A percentile compares a stretch with the other conserved stretches of the same genome.
phyloP scores from a whole-genome alignment of 2,888 invertebrate species.

The Lochmaea crataegi region DNA sequence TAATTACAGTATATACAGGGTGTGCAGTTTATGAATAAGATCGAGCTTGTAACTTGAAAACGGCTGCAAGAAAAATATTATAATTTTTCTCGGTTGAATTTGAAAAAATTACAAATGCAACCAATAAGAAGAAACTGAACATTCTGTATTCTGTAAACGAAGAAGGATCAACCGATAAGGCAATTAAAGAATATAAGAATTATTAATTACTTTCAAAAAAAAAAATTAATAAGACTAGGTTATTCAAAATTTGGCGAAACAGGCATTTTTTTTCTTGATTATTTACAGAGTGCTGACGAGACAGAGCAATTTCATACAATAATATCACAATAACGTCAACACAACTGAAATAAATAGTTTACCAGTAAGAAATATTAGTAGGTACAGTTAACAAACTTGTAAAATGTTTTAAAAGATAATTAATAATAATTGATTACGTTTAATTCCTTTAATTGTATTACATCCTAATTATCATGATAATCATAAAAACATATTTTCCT shows the following conservation, averaged over 20 bases:
- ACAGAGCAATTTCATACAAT: conserved; percentile 15
- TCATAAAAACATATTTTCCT: too few relatives aligned
- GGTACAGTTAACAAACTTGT: not conserved
- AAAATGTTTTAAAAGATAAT: not conserved
- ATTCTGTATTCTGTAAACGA: conserved; percentile 40
- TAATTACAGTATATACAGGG: conserved; percentile 9
- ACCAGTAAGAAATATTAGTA: not conserved
- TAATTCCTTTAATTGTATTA: too few relatives aligned
- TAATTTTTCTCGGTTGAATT: not conserved
- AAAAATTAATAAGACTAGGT: conserved; percentile 37
- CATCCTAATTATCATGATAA: too few relatives aligned
- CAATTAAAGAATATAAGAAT: conserved; percentile 34
- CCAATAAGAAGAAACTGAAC: conserved; percentile 27
- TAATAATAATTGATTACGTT: too few relatives aligned
- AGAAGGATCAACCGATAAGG: conserved; percentile 31
- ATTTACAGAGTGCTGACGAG: conserved; percentile 15
- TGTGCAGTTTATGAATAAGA: conserved; percentile 13
- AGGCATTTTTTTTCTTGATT: conserved; percentile 1
- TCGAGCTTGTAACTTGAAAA: not conserved
- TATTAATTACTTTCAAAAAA: conserved; percentile 39
- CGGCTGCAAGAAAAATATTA: not conserved
- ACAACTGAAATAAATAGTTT: not conserved
- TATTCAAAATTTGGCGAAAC: conserved; percentile 43
- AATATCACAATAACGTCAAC: conserved; percentile 15
- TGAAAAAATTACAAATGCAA: conserved; percentile 1